Evolutionary conservation across 2,888 invertebrate genomes (phyloP).

Genomic region (Callosobruchus maculatus): DNA sequence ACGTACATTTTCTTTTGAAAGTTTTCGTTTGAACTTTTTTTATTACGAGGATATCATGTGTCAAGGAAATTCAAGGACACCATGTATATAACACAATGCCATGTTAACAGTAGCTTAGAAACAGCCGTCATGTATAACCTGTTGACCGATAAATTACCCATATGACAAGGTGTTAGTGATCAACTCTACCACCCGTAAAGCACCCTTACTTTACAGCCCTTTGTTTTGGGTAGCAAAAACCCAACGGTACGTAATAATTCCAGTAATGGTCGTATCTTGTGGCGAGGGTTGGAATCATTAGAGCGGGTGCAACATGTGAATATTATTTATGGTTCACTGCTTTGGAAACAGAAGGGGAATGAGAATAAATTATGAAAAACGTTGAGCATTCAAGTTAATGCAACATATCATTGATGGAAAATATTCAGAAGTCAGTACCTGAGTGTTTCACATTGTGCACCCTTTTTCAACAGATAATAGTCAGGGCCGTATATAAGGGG

Average conservation of each 20-base stretch:
- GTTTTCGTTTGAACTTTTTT: too few relatives aligned
- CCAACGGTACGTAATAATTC: neutral
- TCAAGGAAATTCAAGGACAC: too few relatives aligned
- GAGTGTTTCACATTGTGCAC: too few relatives aligned
- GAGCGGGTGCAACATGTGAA: neutral
- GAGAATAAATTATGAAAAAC: neutral
- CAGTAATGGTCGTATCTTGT: too few relatives aligned
- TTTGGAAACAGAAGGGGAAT: neutral
- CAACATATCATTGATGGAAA: too few relatives aligned
- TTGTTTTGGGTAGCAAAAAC: neutral
- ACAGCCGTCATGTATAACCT: neutral
- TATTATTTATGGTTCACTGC: neutral
- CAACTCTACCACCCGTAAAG: neutral
- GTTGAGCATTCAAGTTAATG: neutral
- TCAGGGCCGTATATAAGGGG: too few relatives aligned
- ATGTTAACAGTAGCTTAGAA: neutral
- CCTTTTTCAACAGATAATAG: too few relatives aligned
- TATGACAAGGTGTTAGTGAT: neutral
- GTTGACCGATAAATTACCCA: neutral
- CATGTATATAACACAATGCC: neutral
- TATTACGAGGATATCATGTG: too few relatives aligned
- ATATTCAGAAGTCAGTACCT: too few relatives aligned
- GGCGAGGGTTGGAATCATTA: neutral
- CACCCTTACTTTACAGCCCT: neutral
- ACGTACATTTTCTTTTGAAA: too few relatives aligned